Base-by-base conservation (phyloP, 2,888 invertebrate species). In the Apamea anceps region DNA sequence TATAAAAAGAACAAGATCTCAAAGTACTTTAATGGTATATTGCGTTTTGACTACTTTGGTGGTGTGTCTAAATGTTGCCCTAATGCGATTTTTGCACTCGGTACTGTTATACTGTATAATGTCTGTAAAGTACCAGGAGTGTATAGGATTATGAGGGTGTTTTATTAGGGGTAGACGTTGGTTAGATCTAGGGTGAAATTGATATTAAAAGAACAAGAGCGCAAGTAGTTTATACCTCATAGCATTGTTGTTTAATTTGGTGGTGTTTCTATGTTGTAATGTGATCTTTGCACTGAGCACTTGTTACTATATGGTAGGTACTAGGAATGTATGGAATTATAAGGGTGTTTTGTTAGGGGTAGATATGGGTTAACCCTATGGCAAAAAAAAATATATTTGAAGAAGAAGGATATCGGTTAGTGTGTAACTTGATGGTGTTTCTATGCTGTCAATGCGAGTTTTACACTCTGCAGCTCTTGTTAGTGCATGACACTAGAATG, bases 71-170 rank as follows among this genome's bases (percentile, higher is more conserved):
- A 37, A 63, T 63, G 21, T 37, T 25, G 37, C 21, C 10, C 2
- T 37, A 91, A 92, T 91, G 92, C 91, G 92, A 93, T 92, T 92
- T 93, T 94, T 92, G 92, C 92, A 89, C 92, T 88, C 90, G 68
- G 67, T 82, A 79, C 28, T 68, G 37, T 62, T 37, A 32, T 48
- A 66, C 75, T 74, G 18, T 57, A 45, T 2, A 21, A 28, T 8
- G 18, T 62, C 60, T 7, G 8, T 18, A 65, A 25, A 37, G 32
- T 63, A 66, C 60, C 48, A 73, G 57, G 28, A 32, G n/a, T 51
- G 37, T 57, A 32, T 66, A 18, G 13, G 66, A 65, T 28, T 63
- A 71, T 60, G 25, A 18, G 28, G 45, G 66, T 51, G n/a, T 60
- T 48, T 70, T 68, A 80, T 81, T 75, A 32, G 62, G 28, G 68